Evolutionary conservation across 2,113 vertebrate genomes (phyloP), one percentile per base, ranked within the genome.

Genomic region (Catharus bicknelli): DNA sequence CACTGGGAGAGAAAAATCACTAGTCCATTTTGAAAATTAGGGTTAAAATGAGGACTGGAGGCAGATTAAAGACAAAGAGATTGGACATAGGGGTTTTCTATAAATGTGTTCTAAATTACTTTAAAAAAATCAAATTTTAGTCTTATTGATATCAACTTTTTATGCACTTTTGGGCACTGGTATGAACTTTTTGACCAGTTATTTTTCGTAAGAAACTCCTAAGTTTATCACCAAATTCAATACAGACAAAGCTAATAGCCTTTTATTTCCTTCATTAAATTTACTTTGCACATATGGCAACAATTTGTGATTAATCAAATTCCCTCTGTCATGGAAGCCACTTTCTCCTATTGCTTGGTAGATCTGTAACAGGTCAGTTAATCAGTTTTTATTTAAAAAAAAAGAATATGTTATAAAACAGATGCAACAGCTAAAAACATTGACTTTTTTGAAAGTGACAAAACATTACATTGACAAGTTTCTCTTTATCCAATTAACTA

Each of bases 231-330:
- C 6, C 36, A 82, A 90, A 87, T 82, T 67, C 34, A 94, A 76
- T 66, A 63, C 15, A 81, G 66, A 51, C 86, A 59, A 88, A 72
- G 32, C 42, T 88, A 92, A 86, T 20, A 84, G 62, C 29, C 40
- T 84, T 93, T 92, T 90, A 80, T 85, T 88, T 90, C 72, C 36
- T 70, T 77, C 79, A 86, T 3, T 83, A 72, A 79, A 48, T 87
- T 83, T 70, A 81, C 53, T 80, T 83, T 9, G 59, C 34, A 54
- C 94, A 96, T 93, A 94, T 90, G 92, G 86, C 55, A 95, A 94
- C 86, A 72, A 95, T 96, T 88, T 92, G 76, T 94, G 69, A 92
- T 78, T 81, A 78, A 90, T 91, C 72, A 90, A 88, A 90, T 86
- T 90, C 40, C 73, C 9, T 79, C 25, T 82, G 74, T 78, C 88